Evolutionary conservation across 2,888 invertebrate genomes (phyloP).

Genomic region (Ophraella communa): DNA sequence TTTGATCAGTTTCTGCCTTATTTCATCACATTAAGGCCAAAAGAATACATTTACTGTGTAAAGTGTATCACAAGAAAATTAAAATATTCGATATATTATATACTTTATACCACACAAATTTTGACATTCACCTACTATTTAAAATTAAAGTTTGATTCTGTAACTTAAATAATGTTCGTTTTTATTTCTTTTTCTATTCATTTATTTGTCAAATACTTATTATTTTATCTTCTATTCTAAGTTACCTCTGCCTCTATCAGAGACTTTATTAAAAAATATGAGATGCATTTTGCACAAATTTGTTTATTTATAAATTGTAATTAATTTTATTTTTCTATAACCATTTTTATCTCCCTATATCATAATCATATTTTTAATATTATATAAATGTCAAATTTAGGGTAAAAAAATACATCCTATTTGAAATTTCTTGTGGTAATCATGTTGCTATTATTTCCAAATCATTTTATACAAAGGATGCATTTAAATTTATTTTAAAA

Average conservation of each 20-base stretch:
- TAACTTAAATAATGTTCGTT: too few relatives aligned
- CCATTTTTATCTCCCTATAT: too few relatives aligned
- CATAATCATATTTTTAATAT: too few relatives aligned
- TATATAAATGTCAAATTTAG: not conserved
- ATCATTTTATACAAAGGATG: not conserved
- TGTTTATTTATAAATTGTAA: too few relatives aligned
- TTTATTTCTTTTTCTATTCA: too few relatives aligned
- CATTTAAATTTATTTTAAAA: not conserved
- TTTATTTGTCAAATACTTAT: too few relatives aligned
- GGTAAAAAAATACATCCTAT: not conserved
- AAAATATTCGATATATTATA: not conserved
- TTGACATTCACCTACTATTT: not conserved
- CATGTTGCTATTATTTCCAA: not conserved
- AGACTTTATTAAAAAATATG: too few relatives aligned
- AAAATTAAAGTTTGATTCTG: too few relatives aligned
- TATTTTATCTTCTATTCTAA: too few relatives aligned
- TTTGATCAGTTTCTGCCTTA: conserved; percentile 33
- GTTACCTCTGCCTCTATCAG: too few relatives aligned
- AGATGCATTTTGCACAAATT: too few relatives aligned
- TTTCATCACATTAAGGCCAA: conserved; percentile 23
- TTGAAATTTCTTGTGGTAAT: not conserved
- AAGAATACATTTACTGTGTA: not conserved
- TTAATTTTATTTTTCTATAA: too few relatives aligned
- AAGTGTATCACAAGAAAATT: not conserved
- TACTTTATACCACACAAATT: not conserved